Evolutionary conservation across 1,140 invertebrate genomes (phyloP).

Genomic region (Kradibia gibbosae): DNA sequence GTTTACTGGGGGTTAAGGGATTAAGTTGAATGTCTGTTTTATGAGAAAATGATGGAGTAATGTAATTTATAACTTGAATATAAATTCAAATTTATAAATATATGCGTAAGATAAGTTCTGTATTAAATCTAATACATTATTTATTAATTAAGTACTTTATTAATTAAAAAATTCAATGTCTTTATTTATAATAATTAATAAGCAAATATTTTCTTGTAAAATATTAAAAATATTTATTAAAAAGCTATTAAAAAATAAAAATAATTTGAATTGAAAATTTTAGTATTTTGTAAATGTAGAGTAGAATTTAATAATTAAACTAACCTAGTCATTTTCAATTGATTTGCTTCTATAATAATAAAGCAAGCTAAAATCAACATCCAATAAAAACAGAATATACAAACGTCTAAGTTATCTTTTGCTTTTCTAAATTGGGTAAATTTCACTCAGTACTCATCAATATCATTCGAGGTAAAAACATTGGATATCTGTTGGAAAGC

Average conservation of each 20-base stretch:
- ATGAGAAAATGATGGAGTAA: slow-evolving; percentile 8
- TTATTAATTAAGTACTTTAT: not conserved
- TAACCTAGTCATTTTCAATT: slow-evolving; percentile 27
- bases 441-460: slow-evolving; percentile 31
- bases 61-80: slow-evolving; percentile 8
- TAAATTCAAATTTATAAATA: slow-evolving; percentile 13
- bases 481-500: slow-evolving; percentile 18
- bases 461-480: slow-evolving; percentile 30
- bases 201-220: too few relatives aligned
- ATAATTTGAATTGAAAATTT: slow-evolving; percentile 15
- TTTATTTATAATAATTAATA: not conserved
- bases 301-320: slow-evolving; percentile 38
- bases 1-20: not conserved
- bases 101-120: not conserved
- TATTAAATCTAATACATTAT: not conserved
- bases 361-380: slow-evolving; percentile 12
- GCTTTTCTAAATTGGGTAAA: too few relatives aligned
- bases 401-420: too few relatives aligned
- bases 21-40: not conserved
- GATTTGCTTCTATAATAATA: not conserved
- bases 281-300: not conserved
- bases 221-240: too few relatives aligned
- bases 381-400: too few relatives aligned
- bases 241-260: not conserved
- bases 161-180: slow-evolving; percentile 5